Conservation (phyloP, 2,888 invertebrate species). For the Megastigmus dorsalis region DNA sequence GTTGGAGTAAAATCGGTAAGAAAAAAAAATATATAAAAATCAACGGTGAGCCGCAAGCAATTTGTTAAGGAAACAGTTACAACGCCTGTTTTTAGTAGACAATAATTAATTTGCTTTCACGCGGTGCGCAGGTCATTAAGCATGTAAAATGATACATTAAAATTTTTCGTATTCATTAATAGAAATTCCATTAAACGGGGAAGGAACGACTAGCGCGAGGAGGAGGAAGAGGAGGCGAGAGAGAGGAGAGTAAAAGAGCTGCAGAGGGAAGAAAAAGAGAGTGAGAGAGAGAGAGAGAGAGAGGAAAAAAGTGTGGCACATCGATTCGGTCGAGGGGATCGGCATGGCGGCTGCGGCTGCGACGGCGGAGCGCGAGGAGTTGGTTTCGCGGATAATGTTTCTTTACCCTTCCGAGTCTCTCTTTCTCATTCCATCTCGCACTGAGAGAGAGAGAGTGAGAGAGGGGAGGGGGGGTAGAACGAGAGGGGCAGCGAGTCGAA, state of each 20-base stretch:
- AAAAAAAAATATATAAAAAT: background rate
- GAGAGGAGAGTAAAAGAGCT: background rate
- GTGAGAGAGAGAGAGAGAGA: slow-evolving; percentile 13
- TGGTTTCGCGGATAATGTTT: slow-evolving; percentile 53
- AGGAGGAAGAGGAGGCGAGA: slow-evolving; percentile 27
- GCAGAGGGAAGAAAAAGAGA: slow-evolving; percentile 1
- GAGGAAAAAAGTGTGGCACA: slow-evolving; percentile 21
- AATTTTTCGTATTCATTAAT: slow-evolving; percentile 25
- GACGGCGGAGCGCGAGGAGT: slow-evolving; percentile 47
- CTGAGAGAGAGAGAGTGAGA: no score
- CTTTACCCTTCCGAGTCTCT: slow-evolving; percentile 41
- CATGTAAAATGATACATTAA: slow-evolving; percentile 40
- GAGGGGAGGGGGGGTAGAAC: no score
- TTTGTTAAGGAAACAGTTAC: slow-evolving; percentile 19
- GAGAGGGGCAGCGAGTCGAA: no score
- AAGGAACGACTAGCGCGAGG: slow-evolving; percentile 47
- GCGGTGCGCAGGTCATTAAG: slow-evolving; percentile 19
- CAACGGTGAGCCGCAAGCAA: background rate
- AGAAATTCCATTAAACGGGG: slow-evolving; percentile 51
- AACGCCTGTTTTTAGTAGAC: slow-evolving; percentile 2
- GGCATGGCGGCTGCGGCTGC: slow-evolving; percentile 50
- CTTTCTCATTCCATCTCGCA: no score
- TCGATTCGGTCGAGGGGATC: slow-evolving; percentile 45
- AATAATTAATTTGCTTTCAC: slow-evolving; percentile 26
- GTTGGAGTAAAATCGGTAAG: background rate